phyloP scores from a whole-genome alignment of 2,797 vertebrate genomes.

The Pygocentrus nattereri region DNA sequence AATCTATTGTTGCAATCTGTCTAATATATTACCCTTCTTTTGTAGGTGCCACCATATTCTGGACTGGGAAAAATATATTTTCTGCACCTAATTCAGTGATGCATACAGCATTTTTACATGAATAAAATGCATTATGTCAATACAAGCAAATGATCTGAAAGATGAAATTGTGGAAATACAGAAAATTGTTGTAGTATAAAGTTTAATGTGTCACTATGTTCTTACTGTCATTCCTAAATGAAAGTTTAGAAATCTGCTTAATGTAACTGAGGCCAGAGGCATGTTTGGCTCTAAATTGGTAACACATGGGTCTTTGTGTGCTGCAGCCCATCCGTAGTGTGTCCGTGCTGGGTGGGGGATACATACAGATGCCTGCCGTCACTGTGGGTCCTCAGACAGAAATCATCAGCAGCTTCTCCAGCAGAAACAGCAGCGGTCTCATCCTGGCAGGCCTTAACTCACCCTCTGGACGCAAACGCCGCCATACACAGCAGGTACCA shows the following conservation, averaged over 20 bases:
- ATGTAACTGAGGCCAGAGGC: background rate
- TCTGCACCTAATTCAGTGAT: background rate
- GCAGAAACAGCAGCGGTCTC: constrained; percentile 85
- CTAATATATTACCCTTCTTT: background rate
- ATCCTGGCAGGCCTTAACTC: constrained; percentile 84
- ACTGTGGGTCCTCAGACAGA: constrained; percentile 80
- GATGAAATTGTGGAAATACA: background rate
- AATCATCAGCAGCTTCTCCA: constrained; percentile 88
- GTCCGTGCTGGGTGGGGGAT: constrained; percentile 84
- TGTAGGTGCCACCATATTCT: too few species aligned
- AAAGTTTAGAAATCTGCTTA: constrained; percentile 3
- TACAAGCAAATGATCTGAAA: background rate
- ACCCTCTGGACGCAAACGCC: constrained; percentile 58
- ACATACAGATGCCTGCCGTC: constrained; percentile 82
- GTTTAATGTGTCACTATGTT: too few species aligned
- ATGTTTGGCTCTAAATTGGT: background rate
- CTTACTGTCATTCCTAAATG: background rate
- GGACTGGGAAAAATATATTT: background rate
- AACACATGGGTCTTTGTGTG: constrained; percentile 39
- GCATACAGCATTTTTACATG: background rate
- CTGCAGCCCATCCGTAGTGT: constrained; percentile 86
- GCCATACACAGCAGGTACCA: constrained; percentile 79
- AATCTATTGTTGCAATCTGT: background rate
- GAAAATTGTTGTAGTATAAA: too few species aligned
- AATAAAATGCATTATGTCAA: background rate